Base-by-base conservation (phyloP, 2,797 vertebrate genomes). In the Chrosomus eos region DNA sequence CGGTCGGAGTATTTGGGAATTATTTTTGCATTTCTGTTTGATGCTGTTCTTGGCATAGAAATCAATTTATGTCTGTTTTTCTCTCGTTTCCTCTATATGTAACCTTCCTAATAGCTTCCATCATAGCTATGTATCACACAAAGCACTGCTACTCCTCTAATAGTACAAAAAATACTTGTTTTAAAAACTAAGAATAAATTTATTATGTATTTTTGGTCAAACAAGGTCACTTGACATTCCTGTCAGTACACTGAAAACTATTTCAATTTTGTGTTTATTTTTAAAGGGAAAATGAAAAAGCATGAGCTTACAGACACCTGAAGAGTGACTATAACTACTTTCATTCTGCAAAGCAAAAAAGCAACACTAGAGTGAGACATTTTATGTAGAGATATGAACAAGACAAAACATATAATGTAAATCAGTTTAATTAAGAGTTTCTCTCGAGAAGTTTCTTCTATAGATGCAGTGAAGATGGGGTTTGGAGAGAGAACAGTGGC, bases 391-490 rank as follows among this genome's bases (percentile, higher is more conserved):
- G 1, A 43, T 21, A 14, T 26, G n/a, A 78, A 31, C 4, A 23
- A 7, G 26, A 70, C 28, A 75, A 36, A 36, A 10, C 3, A 43
- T 62, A 18, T 60, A 14, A 45, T 16, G 28, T 51, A 36, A 31
- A 71, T 48, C 1, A 31, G 43, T n/a, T n/a, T n/a, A n/a, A n/a
- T n/a, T n/a, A n/a, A n/a, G n/a, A n/a, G n/a, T n/a, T n/a, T 38
- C 7, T 58, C 36, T 62, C 10, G 21, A 38, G n/a, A 58, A 38
- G 21, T 76, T n/a, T 18, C 13, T 58, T 76, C 13, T 38, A 92
- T 76, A 88, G 31, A 74, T 28, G 89, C 83, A 87, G 73, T 89
- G 58, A 90, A 89, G 62, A 38, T n/a, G n/a, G 21, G 19, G 62
- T 38, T 71, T 81, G 21, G 5, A 53, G 45, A 45, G 79, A 71